Evolutionary conservation across 2,113 vertebrate species (phyloP), one percentile per base, ranked within the genome.

Genomic region (Lasiurus cinereus): DNA sequence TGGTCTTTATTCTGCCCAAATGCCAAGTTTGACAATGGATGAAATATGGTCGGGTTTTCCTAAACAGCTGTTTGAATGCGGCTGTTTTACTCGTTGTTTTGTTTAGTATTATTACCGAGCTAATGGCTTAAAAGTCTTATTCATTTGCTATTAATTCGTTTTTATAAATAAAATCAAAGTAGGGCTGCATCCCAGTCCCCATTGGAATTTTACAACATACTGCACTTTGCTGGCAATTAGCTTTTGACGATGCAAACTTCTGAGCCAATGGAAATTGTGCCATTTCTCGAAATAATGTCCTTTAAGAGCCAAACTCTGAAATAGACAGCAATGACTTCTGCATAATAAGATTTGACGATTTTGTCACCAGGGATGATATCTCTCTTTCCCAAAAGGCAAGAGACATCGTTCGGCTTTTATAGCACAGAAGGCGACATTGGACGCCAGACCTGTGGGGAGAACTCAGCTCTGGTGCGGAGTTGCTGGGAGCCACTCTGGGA

Each of bases 141-240:
- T 96, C 97, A 96, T 96, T 93, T 89, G 88, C 96, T 97, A 97
- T 97, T 97, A 97, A 97, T 97, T 95, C 96, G 95, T 76, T 96
- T 97, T 97, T 96, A 96, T 97, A 95, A 96, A 97, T 97, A 97
- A 96, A 97, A 48, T 92, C 84, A 92, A 95, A 95, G 77, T 31
- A 80, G 70, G 83, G 72, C 95, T 90, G 66, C 67, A 64, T 88
- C 7, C 15, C 31, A 43, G 46, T 89, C 94, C 88, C 79, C 39
- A 39, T 92, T 46, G 18, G 92, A 66, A 96, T 97, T 97, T 96
- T 94, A 89, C 83, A 95, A 83, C 15, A 24, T 33, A 69, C 87
- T 73, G 54, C 90, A 66, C 92, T 96, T 97, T 67, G 82, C 67
- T 43, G 67, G 88, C 90, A 96, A 96, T 96, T 96, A 77, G 80